Base-by-base conservation (phyloP, 53 echinoderm and acorn worm species). In the Luidia sarsii region DNA sequence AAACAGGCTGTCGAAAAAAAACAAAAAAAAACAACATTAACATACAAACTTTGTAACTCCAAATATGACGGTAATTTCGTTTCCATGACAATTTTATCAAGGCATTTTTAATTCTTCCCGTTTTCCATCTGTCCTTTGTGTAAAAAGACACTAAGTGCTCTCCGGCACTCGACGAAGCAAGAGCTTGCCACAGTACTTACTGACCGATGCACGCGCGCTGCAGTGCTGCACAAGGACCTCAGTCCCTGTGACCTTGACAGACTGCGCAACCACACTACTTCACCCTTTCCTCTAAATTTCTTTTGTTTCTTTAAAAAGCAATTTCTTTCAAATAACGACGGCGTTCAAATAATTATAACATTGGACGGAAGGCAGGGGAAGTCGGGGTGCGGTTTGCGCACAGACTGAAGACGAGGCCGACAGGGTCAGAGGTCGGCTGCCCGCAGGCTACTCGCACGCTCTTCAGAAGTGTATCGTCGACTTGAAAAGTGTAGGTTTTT, bases 1-100 rank as follows among this genome's bases (percentile, higher is more conserved):
- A 77, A 60, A 60, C 77, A 30, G 77, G 75, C 75, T 75, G 32
- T n/a, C n/a, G n/a, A n/a, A n/a, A n/a, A n/a, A n/a, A n/a, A n/a
- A n/a, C n/a, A n/a, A n/a, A n/a, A n/a, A n/a, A n/a, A n/a, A n/a
- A n/a, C n/a, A n/a, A n/a, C n/a, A n/a, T n/a, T n/a, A n/a, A n/a
- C n/a, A n/a, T n/a, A n/a, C n/a, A n/a, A n/a, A n/a, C n/a, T n/a
- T n/a, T n/a, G n/a, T n/a, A n/a, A n/a, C n/a, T n/a, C n/a, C n/a
- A n/a, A n/a, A n/a, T n/a, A n/a, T n/a, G n/a, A n/a, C 22, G 53
- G 7, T 19, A 53, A 6, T 11, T 6, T 53, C n/a, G 22, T 21
- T 53, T 53, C 46, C 15, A 14, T 8, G 29, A 9, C 43, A 43
- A 30, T 57, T 28, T 29, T 30, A 16, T 13, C 10, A 57, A 57